Evolutionary conservation across 2,113 vertebrate genomes (phyloP).

Genomic region (Coracopsis vasa): DNA sequence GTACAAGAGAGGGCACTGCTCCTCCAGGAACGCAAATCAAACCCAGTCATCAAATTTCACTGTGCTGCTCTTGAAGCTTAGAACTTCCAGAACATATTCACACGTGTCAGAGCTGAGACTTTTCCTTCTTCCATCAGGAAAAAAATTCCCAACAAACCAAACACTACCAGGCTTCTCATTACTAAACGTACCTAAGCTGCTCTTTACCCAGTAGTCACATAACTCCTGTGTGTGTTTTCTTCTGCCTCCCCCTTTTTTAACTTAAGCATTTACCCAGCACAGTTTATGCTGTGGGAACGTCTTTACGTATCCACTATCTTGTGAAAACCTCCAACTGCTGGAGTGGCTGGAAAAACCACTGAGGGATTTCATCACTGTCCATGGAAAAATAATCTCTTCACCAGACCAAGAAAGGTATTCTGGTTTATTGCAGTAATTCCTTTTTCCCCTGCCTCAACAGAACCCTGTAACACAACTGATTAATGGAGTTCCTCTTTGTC

Average conservation of each 20-base stretch:
- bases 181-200: neutral
- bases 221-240: neutral
- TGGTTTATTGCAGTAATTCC: neutral
- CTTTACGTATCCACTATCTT: neutral
- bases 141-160: neutral
- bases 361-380: neutral
- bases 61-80: neutral
- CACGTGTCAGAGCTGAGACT: neutral
- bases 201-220: neutral
- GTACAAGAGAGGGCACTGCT: neutral
- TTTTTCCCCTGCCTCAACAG: neutral
- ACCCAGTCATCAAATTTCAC: neutral
- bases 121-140: neutral
- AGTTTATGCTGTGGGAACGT: neutral
- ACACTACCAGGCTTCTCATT: neutral
- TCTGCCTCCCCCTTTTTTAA: neutral
- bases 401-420: neutral
- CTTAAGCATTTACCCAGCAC: neutral
- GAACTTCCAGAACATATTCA: neutral
- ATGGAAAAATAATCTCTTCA: neutral
- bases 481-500: neutral
- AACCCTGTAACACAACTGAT: neutral
- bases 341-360: neutral
- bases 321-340: neutral
- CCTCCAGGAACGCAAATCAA: neutral